These are phyloP conservation scores for Athene cunicularia DNA, from an alignment of 2,113 vertebrate genomes.

Conservation along the genomic window DNA sequence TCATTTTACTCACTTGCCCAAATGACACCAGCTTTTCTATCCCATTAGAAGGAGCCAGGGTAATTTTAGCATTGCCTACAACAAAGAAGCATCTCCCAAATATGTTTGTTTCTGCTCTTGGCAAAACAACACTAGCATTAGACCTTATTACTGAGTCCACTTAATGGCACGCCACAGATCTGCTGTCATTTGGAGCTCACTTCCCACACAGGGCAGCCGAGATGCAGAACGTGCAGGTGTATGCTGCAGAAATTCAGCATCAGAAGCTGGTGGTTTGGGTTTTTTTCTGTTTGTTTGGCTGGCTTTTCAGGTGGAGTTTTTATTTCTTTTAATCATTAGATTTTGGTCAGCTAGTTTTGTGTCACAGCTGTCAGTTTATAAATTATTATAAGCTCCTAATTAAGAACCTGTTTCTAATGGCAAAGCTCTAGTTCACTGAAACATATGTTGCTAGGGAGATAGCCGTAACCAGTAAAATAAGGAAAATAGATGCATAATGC, in stretches of 20 bases:
- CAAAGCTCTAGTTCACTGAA: slow-evolving; percentile 34
- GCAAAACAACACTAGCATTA: not conserved
- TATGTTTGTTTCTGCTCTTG: slow-evolving; percentile 23
- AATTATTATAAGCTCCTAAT: slow-evolving; percentile 59
- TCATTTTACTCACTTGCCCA: not conserved
- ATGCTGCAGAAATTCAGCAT: not conserved
- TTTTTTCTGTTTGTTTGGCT: not conserved
- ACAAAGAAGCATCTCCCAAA: not conserved
- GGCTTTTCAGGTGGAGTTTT: not conserved
- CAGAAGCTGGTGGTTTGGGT: not conserved
- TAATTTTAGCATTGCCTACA: slow-evolving; percentile 38
- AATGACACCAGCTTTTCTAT: not conserved
- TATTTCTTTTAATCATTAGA: not conserved
- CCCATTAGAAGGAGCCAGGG: slow-evolving; percentile 11
- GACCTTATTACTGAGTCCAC: not conserved
- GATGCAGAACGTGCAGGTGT: not conserved
- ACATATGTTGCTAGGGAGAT: slow-evolving; percentile 44
- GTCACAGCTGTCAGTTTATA: slow-evolving; percentile 46
- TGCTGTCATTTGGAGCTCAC: not conserved
- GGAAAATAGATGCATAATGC: not conserved
- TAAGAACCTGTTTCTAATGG: slow-evolving; percentile 58
- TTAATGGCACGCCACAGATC: not conserved
- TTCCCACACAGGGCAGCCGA: not conserved
- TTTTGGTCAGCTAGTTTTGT: slow-evolving; percentile 37
- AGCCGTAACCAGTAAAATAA: not conserved